phyloP scores from a whole-genome alignment of 1,140 invertebrate genomes.

The Musca vetustissima region DNA sequence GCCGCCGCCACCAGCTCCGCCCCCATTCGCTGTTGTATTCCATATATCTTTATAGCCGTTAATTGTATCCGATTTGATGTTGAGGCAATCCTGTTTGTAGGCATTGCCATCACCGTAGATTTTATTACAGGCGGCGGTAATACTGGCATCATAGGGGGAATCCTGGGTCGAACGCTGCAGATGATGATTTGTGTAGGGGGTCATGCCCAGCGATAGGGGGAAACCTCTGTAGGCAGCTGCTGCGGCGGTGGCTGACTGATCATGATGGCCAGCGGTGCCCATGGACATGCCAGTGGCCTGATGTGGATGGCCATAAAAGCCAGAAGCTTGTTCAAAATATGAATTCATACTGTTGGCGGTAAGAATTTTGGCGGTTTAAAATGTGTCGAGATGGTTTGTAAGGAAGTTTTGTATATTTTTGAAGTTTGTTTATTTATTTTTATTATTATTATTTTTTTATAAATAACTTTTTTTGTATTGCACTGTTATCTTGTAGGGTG shows the following conservation, averaged over 20 bases:
- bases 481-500: not conserved
- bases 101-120: conserved; percentile 53
- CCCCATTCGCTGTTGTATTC: conserved; percentile 65
- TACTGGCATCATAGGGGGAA: conserved; percentile 85
- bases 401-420: not conserved
- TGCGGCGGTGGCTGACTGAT: conserved; percentile 64
- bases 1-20: conserved; percentile 44
- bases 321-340: conserved; percentile 87
- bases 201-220: conserved; percentile 81
- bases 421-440: not conserved
- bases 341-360: conserved; percentile 78
- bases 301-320: conserved; percentile 88
- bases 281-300: conserved; percentile 64
- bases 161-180: conserved; percentile 79
- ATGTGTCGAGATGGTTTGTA: not conserved
- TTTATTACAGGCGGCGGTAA: conserved; percentile 79
- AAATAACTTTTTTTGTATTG: conserved; percentile 4
- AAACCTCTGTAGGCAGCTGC: conserved; percentile 76
- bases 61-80: conserved; percentile 60
- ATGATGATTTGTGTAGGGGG: conserved; percentile 82
- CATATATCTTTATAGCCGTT: conserved; percentile 64
- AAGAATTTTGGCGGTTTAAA: conserved; percentile 53
- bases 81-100: conserved; percentile 57
- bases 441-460: conserved; percentile 3
- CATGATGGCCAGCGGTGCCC: conserved; percentile 68